These are phyloP conservation scores for Galerucella calmariensis DNA, from an alignment of 2,888 invertebrate species.

Conservation along the genomic window DNA sequence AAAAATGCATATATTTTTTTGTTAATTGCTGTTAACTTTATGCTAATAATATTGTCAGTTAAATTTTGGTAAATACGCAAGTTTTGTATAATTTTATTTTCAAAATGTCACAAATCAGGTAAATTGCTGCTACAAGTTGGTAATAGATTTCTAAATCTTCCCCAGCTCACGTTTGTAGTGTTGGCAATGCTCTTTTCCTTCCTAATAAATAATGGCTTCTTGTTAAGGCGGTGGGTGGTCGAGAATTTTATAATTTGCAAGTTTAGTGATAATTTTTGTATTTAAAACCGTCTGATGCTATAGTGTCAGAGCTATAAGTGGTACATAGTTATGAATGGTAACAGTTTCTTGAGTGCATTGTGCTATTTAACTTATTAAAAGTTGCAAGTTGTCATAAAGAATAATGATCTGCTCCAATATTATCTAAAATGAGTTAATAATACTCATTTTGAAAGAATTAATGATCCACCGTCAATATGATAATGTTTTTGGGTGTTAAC, in stretches of 20 bases:
- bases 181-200: conserved; percentile 32
- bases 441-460: conserved; percentile 39
- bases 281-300: conserved; percentile 29
- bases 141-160: neutral
- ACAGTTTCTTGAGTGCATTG: conserved; percentile 30
- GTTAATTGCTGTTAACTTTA: no score
- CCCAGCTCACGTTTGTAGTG: neutral
- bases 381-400: conserved; percentile 33
- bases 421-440: conserved; percentile 39
- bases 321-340: conserved; percentile 25
- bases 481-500: conserved; percentile 34
- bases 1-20: no score
- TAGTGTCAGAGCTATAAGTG: conserved; percentile 32
- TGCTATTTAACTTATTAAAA: conserved; percentile 19
- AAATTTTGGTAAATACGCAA: neutral
- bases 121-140: neutral
- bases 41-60: no score
- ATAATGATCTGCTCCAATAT: conserved; percentile 37
- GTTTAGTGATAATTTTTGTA: conserved; percentile 59
- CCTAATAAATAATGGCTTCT: conserved; percentile 60
- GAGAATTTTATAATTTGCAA: conserved; percentile 57
- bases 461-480: conserved; percentile 35
- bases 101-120: neutral
- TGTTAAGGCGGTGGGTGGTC: conserved; percentile 64
- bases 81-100: neutral